Percentiles rank a stretch among this genome's conserved stretches.
These are phyloP conservation scores for Phlogophora meticulosa DNA, from an alignment of 2,888 invertebrate genomes.

Conservation along the genomic window DNA sequence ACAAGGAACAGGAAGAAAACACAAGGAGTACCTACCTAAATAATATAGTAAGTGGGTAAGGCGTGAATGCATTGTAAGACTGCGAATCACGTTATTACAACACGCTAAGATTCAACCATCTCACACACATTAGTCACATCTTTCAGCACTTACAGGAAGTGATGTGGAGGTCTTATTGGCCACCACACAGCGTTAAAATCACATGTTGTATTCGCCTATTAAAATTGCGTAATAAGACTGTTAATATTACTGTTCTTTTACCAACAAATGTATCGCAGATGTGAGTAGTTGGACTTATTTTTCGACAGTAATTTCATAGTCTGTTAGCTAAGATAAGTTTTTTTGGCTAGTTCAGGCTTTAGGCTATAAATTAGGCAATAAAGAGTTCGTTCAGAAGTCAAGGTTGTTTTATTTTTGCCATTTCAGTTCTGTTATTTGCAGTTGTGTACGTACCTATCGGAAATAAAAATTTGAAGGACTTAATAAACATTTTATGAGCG, in stretches of 20 bases:
- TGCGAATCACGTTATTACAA: background rate
- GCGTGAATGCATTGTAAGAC: background rate
- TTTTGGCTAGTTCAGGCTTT: constrained; percentile 14
- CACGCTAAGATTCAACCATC: background rate
- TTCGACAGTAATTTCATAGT: constrained; percentile 32
- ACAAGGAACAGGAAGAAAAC: no score
- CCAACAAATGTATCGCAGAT: constrained; percentile 47
- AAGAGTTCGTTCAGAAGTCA: constrained; percentile 51
- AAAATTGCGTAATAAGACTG: constrained; percentile 10
- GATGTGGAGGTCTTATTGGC: constrained; percentile 35
- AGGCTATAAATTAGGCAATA: constrained; percentile 28
- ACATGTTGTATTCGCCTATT: constrained; percentile 23
- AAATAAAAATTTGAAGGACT: constrained; percentile 24
- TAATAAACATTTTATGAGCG: constrained; percentile 4
- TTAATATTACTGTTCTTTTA: constrained; percentile 8
- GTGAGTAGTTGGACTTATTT: constrained; percentile 19
- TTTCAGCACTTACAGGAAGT: constrained; percentile 39
- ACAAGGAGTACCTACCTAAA: no score
- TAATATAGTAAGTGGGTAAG: no score
- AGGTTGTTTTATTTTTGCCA: constrained; percentile 29
- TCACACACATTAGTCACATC: constrained; percentile 1
- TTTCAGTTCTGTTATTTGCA: constrained; percentile 15
- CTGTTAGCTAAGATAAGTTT: constrained; percentile 27
- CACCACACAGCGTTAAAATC: constrained; percentile 29
- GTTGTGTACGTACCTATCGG: constrained; percentile 8